These are phyloP conservation scores for Xenotilapia caudafasciata DNA, from an alignment of 2,113 vertebrate species.

Conservation along the genomic window DNA sequence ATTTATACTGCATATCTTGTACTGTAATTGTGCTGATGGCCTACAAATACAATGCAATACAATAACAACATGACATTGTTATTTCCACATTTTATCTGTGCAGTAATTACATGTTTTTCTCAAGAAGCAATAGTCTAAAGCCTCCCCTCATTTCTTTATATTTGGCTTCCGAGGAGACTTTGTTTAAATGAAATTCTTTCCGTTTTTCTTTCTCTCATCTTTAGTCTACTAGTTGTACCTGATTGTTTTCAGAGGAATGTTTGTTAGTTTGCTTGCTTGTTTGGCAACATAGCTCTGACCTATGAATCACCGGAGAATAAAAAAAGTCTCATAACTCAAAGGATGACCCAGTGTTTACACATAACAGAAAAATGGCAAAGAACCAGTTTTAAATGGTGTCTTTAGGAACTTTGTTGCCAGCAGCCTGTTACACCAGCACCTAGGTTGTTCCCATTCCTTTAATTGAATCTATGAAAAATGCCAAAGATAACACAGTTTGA, in stretches of 20 bases:
- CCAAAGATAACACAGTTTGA: not conserved
- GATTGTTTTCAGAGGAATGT: not conserved
- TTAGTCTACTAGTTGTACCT: not conserved
- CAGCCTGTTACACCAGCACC: not conserved
- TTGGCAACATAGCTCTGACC: not conserved
- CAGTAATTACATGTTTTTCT: not conserved
- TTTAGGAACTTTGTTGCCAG: not conserved
- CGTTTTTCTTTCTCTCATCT: not conserved
- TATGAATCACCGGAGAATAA: not conserved
- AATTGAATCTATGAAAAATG: not conserved
- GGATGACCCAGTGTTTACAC: not conserved
- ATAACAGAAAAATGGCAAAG: not conserved
- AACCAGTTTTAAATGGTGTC: not conserved
- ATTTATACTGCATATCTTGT: not conserved
- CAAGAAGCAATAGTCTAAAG: not conserved
- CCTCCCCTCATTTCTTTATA: not conserved
- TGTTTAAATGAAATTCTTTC: not conserved
- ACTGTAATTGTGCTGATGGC: not conserved
- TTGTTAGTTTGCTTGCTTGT: not conserved
- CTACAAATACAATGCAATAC: not conserved
- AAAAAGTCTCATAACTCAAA: not conserved
- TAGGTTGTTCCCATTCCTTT: not conserved
- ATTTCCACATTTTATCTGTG: not conserved
- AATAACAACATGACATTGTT: not conserved
- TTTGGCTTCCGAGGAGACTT: not conserved